Conservation (phyloP, 2,113 vertebrate genomes). For the Podilymbus podiceps region DNA sequence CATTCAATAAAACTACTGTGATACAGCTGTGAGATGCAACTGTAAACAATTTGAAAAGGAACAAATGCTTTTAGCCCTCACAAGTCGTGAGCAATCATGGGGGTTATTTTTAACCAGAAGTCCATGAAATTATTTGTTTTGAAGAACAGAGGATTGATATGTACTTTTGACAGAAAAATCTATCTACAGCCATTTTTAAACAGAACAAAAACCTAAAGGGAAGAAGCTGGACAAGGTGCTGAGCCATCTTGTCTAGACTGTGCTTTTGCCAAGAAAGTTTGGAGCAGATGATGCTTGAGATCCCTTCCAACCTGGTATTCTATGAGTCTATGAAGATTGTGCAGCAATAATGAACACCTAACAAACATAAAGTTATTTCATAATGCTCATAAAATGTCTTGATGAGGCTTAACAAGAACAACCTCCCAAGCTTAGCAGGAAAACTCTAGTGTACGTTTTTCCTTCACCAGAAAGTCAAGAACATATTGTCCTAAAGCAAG, state of each 20-base stretch:
- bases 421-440: not conserved
- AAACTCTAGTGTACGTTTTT: not conserved
- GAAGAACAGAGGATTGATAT: not conserved
- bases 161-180: not conserved
- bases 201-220: not conserved
- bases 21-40: not conserved
- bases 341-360: not conserved
- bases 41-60: not conserved
- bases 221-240: not conserved
- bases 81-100: not conserved
- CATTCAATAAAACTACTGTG: not conserved
- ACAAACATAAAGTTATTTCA: not conserved
- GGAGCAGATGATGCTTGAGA: too few species aligned
- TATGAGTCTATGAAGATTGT: not conserved
- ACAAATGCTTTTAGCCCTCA: not conserved
- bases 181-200: not conserved
- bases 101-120: not conserved
- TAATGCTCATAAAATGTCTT: not conserved
- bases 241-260: too few species aligned
- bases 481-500: not conserved
- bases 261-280: too few species aligned
- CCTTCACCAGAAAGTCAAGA: not conserved
- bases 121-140: not conserved
- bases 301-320: too few species aligned
- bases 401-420: not conserved